Base-by-base conservation (phyloP, 2,888 invertebrate genomes). In the Sarcophaga rosellei region DNA sequence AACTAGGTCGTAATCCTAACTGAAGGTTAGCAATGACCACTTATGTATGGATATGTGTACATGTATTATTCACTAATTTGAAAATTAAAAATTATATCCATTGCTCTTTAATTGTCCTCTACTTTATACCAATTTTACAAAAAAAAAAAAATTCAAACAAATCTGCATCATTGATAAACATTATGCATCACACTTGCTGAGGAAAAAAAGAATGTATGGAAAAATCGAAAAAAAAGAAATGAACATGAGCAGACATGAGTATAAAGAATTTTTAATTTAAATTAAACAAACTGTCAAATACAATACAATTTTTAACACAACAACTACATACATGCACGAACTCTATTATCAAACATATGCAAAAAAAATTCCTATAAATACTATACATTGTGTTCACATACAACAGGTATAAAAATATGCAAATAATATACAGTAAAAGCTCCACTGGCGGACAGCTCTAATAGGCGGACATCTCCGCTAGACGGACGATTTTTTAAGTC, bases 261-360 rank as follows among this genome's bases (percentile, higher is more conserved):
- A 44, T 78, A 72, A 77, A 74, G 59, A 62, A 70, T 59, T 76
- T 74, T 70, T 81, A 81, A 76, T 81, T 76, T 70, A 81, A 81
- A 81, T 81, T 81, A 76, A 81, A 81, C 75, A 81, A 81, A 81
- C 75, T 81, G 81, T 81, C 81, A 70, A 76, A 70, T 61, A 69
- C 70, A 81, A 77, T 66, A 75, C 35, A 35, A 35, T 8, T 35
- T 35, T 35, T 8, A 73, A 76, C 62, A 74, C 35, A 74, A 72
- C 69, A 44, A 4, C 45, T 57, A 21, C 59, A 68, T 44, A 21
- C 17, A 20, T 25, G 21, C 44, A 66, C n/a, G 44, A 44, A 53
- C 21, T 1, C 11, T 47, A n/a, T 68, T 66, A 35, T 44, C 35
- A 35, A 35, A 68, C 23, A 20, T 10, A 35, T 35, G 2, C 8